phyloP scores from a whole-genome alignment of 1,140 invertebrate genomes.

The Drosophila setifemur region DNA sequence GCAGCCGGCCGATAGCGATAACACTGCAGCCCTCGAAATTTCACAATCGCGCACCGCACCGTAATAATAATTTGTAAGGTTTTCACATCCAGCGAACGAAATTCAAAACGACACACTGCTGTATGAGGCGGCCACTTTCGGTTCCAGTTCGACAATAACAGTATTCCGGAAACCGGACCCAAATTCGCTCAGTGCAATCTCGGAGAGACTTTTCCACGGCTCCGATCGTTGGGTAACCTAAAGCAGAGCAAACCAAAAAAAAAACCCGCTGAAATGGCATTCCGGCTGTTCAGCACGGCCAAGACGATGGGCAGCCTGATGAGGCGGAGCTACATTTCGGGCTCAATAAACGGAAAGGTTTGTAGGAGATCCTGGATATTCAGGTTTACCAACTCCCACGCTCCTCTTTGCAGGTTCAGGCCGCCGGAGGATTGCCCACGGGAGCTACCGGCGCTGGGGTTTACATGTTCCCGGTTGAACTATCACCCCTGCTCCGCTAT shows the following conservation, averaged over 20 bases:
- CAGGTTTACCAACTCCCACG: not conserved
- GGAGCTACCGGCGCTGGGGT: constrained; percentile 23
- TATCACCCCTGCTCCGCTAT: constrained; percentile 60
- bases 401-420: constrained; percentile 20
- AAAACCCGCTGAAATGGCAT: constrained; percentile 58
- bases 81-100: constrained; percentile 28
- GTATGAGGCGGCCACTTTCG: constrained; percentile 39
- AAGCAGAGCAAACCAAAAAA: constrained; percentile 9
- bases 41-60: constrained; percentile 59
- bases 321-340: constrained; percentile 56
- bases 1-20: not conserved
- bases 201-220: not conserved
- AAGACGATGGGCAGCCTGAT: constrained; percentile 60
- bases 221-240: constrained; percentile 74
- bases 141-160: not conserved
- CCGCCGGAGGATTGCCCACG: not conserved
- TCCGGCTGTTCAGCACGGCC: constrained; percentile 67
- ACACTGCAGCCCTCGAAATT: constrained; percentile 53
- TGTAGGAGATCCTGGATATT: not conserved
- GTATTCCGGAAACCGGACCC: constrained; percentile 4
- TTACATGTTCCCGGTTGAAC: constrained; percentile 23
- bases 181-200: constrained; percentile 46
- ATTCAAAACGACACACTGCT: constrained; percentile 34
- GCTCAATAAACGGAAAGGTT: constrained; percentile 36
- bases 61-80: constrained; percentile 49